These are phyloP conservation scores for Norana najaformis DNA, from an alignment of 2,888 invertebrate genomes.

Conservation along the genomic window DNA sequence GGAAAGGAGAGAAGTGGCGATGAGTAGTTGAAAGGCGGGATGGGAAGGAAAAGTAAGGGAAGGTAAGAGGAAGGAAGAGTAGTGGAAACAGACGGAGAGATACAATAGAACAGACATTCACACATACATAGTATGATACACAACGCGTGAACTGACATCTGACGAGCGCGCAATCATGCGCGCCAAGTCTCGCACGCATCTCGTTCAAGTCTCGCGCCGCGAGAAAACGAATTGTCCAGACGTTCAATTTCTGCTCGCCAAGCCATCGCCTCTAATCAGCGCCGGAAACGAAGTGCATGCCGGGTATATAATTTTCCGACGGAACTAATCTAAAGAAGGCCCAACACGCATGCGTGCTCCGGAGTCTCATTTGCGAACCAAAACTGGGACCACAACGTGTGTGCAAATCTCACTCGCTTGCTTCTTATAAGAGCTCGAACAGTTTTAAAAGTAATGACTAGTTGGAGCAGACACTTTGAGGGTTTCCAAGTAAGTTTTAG, in stretches of 20 bases:
- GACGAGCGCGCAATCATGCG: neutral
- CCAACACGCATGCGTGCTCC: constrained; percentile 1
- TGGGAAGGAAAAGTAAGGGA: neutral
- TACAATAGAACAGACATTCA: neutral
- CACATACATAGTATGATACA: neutral
- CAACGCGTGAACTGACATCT: neutral
- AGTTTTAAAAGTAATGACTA: too few relatives aligned
- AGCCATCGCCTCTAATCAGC: neutral
- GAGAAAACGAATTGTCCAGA: neutral
- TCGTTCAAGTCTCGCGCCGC: neutral
- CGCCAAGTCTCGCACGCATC: neutral
- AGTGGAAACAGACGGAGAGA: too few relatives aligned
- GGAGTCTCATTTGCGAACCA: neutral
- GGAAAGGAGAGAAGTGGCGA: neutral
- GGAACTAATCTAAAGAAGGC: neutral
- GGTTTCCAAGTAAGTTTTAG: too few relatives aligned
- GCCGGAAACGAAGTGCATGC: neutral
- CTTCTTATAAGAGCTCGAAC: neutral
- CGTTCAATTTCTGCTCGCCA: neutral
- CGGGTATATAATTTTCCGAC: neutral
- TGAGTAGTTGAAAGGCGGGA: neutral
- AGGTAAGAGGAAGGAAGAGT: neutral
- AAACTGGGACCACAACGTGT: neutral
- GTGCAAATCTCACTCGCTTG: neutral
- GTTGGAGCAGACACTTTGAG: too few relatives aligned